Percentiles rank a stretch among this genome's conserved stretches.
Evolutionary conservation across 2,797 vertebrate genomes (phyloP).

Genomic region (Geotrypetes seraphini): DNA sequence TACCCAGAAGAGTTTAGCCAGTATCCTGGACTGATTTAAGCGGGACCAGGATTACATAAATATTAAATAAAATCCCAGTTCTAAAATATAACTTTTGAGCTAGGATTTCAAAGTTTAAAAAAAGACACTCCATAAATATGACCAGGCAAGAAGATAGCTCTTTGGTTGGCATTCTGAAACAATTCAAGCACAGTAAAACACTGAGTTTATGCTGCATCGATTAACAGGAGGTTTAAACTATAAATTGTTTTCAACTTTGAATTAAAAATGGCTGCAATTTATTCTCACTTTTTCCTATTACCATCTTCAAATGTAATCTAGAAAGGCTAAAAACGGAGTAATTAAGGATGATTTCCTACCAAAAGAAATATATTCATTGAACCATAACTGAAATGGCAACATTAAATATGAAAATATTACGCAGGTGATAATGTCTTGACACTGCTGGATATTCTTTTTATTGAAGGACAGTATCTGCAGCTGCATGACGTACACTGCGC

Average conservation of each 20-base stretch:
- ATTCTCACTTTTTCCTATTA: slow-evolving; percentile 22
- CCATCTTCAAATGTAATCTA: slow-evolving; percentile 37
- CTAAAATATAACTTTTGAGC: slow-evolving; percentile 35
- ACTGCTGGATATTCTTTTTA: slow-evolving; percentile 43
- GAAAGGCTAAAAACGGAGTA: slow-evolving; percentile 32
- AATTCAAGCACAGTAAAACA: slow-evolving; percentile 26
- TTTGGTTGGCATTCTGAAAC: slow-evolving; percentile 25
- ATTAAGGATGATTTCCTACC: slow-evolving; percentile 40
- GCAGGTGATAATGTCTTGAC: slow-evolving; percentile 48
- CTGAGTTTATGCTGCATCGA: slow-evolving; percentile 23
- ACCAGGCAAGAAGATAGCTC: neutral
- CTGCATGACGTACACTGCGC: slow-evolving; percentile 59
- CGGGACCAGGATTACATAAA: too few relatives aligned
- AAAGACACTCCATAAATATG: too few relatives aligned
- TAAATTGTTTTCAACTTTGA: slow-evolving; percentile 34
- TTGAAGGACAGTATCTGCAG: slow-evolving; percentile 66
- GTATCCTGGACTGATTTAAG: too few relatives aligned
- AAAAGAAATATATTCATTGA: slow-evolving; percentile 60
- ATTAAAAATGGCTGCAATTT: slow-evolving; percentile 24
- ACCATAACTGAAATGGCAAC: slow-evolving; percentile 53
- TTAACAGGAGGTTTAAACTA: slow-evolving; percentile 36
- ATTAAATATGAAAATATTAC: slow-evolving; percentile 52
- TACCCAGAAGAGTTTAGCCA: too few relatives aligned
- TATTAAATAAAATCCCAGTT: slow-evolving; percentile 32
- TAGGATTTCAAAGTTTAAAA: slow-evolving; percentile 1